Evolutionary conservation across 2,888 invertebrate species (phyloP).

Genomic region (Cryptus viduatorius): DNA sequence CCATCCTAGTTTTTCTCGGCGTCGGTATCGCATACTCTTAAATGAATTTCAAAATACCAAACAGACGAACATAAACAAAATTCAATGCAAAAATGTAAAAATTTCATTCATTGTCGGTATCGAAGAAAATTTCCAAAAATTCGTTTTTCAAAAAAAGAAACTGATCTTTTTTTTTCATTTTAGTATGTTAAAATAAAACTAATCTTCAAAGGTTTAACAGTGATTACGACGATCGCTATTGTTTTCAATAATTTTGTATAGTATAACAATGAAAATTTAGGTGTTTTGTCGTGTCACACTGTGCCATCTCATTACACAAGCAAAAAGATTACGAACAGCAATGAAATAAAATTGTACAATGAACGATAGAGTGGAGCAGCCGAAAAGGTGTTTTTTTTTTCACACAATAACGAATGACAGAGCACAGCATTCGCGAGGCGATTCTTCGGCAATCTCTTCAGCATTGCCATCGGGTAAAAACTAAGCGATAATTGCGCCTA

Average conservation of each 20-base stretch:
- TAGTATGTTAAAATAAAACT: neutral
- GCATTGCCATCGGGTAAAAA: slow-evolving; percentile 14
- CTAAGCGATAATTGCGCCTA: slow-evolving; percentile 62
- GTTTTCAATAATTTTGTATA: neutral
- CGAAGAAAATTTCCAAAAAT: neutral
- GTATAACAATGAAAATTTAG: neutral
- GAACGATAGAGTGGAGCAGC: slow-evolving; percentile 41
- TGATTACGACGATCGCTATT: neutral
- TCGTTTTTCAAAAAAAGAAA: neutral
- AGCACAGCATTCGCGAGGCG: slow-evolving; percentile 43
- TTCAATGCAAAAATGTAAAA: too few relatives aligned
- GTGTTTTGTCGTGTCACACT: neutral
- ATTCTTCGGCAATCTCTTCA: slow-evolving; percentile 25
- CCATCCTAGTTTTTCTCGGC: too few relatives aligned
- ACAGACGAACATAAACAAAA: too few relatives aligned
- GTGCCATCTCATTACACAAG: slow-evolving; percentile 23
- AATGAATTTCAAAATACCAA: too few relatives aligned
- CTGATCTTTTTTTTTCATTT: neutral
- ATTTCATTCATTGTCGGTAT: too few relatives aligned
- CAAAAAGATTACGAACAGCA: slow-evolving; percentile 38
- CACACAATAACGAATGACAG: slow-evolving; percentile 9
- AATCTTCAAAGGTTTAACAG: slow-evolving; percentile 8
- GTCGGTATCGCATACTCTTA: too few relatives aligned
- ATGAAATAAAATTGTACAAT: slow-evolving; percentile 46
- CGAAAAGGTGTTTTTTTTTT: neutral